Evolutionary conservation across 2,888 invertebrate species (phyloP).

Genomic region (Aplocera efformata): DNA sequence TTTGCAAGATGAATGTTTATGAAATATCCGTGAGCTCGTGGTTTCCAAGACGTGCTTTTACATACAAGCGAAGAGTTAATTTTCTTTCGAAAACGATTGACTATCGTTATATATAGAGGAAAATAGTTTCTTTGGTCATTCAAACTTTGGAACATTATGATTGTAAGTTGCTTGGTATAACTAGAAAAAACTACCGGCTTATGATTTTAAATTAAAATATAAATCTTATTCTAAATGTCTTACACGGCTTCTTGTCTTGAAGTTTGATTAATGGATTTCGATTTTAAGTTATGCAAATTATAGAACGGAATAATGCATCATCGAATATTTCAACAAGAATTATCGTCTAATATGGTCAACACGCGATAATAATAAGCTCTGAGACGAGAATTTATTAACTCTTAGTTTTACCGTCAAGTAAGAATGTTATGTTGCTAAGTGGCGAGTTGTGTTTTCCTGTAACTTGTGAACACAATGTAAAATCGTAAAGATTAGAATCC

Average conservation of each 20-base stretch:
- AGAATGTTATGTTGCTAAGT: slow-evolving; percentile 3
- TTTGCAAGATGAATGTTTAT: slow-evolving; percentile 31
- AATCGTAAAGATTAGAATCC: slow-evolving; percentile 5
- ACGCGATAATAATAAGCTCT: slow-evolving; percentile 13
- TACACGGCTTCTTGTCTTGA: slow-evolving; percentile 23
- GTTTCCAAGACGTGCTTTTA: slow-evolving; percentile 11
- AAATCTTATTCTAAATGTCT: slow-evolving; percentile 21
- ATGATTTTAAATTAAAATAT: slow-evolving; percentile 12
- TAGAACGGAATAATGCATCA: slow-evolving; percentile 23
- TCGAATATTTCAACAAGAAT: slow-evolving; percentile 25
- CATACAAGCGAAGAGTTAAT: slow-evolving; percentile 9
- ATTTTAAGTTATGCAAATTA: slow-evolving; percentile 27
- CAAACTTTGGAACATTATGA: slow-evolving; percentile 8
- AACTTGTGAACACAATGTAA: slow-evolving; percentile 7
- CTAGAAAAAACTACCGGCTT: neutral
- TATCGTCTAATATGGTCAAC: slow-evolving; percentile 17
- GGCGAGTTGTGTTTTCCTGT: slow-evolving; percentile 15
- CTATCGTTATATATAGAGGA: neutral
- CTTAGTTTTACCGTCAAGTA: neutral
- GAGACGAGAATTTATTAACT: slow-evolving; percentile 11
- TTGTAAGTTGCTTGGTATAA: neutral
- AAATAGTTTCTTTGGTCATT: neutral
- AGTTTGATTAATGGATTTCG: slow-evolving; percentile 24
- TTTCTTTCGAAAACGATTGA: neutral
- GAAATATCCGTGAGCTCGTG: slow-evolving; percentile 20